These are phyloP conservation scores for Protosalanx chinensis DNA, from an alignment of 2,797 vertebrate genomes.

Conservation along the genomic window DNA sequence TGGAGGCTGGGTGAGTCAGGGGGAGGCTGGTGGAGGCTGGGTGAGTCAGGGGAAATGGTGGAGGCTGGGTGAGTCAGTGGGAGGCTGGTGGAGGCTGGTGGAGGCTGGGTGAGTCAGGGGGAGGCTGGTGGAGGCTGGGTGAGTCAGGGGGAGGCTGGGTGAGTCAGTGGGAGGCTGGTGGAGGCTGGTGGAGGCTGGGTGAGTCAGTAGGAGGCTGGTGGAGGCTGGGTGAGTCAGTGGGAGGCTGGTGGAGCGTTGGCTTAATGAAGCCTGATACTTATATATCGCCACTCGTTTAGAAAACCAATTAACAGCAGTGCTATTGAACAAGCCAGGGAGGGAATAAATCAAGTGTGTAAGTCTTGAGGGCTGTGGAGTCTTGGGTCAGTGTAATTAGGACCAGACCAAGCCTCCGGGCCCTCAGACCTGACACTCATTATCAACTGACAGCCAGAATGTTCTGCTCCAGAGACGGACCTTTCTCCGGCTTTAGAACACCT, in stretches of 20 bases:
- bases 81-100: too few species aligned
- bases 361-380: slow-evolving; percentile 79
- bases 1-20: too few species aligned
- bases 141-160: too few species aligned
- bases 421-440: slow-evolving; percentile 76
- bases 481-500: slow-evolving; percentile 56
- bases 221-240: too few species aligned
- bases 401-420: slow-evolving; percentile 78
- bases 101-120: too few species aligned
- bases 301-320: slow-evolving; percentile 88
- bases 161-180: too few species aligned
- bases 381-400: slow-evolving; percentile 87
- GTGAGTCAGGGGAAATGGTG: too few species aligned
- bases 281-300: slow-evolving; percentile 86
- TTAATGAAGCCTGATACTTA: slow-evolving; percentile 85
- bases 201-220: too few species aligned
- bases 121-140: too few species aligned
- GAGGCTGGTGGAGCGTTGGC: slow-evolving; percentile 63
- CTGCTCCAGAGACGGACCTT: slow-evolving; percentile 78
- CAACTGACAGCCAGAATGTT: slow-evolving; percentile 83
- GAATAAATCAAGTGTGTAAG: slow-evolving; percentile 96
- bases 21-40: too few species aligned
- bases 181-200: too few species aligned
- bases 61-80: too few species aligned
- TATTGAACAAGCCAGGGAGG: slow-evolving; percentile 79